Evolutionary conservation across 2,797 vertebrate genomes (phyloP).

Genomic region (Anguilla marmorata): DNA sequence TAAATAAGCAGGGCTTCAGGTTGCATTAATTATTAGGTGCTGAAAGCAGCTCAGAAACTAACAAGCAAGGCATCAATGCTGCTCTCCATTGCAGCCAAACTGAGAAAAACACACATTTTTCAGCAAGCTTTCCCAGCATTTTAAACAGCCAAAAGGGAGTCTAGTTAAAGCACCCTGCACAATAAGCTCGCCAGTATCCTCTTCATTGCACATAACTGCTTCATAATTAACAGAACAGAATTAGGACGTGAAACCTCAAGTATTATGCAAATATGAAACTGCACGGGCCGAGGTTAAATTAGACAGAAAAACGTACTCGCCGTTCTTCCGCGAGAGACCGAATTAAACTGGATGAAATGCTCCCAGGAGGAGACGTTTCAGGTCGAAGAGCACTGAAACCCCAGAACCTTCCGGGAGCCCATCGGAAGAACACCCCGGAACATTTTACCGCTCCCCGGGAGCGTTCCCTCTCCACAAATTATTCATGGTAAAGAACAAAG

Average conservation of each 20-base stretch:
- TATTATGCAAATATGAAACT: no score
- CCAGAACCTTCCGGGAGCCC: neutral
- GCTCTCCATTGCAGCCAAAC: neutral
- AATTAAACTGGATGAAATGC: no score
- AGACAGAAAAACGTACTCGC: no score
- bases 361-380: no score
- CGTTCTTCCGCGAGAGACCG: no score
- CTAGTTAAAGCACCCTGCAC: neutral
- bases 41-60: neutral
- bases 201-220: no score
- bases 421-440: neutral
- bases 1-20: neutral
- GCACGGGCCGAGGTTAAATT: no score
- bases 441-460: neutral
- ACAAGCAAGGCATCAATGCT: neutral
- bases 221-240: no score
- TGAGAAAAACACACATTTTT: neutral
- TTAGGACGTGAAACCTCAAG: no score
- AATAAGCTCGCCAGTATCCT: no score
- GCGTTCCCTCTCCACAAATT: constrained; percentile 42
- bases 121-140: neutral
- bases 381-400: no score
- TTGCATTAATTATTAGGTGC: neutral
- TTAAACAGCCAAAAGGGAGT: neutral
- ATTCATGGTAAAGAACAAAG: constrained; percentile 46